A percentile compares a stretch with the other conserved stretches of the same genome.
phyloP scores from a whole-genome alignment of 2,113 vertebrate genomes.

The Bubo blakistoni region DNA sequence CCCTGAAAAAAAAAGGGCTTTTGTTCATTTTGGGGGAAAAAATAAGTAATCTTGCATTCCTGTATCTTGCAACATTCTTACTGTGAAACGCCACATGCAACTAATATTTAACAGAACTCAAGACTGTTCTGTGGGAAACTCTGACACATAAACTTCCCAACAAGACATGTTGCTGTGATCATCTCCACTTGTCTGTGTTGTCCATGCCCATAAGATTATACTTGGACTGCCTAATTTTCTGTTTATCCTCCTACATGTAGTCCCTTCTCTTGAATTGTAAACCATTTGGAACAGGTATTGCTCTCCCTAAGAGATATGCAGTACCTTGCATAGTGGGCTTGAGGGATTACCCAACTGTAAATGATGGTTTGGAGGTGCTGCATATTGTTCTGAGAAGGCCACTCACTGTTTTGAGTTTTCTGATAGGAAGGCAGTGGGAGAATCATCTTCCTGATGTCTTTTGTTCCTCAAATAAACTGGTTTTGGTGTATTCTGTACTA shows the following conservation, averaged over 20 bases:
- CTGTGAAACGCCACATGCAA: not conserved
- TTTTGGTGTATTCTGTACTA: not conserved
- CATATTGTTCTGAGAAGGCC: not conserved
- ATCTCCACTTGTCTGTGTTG: not conserved
- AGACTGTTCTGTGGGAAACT: not conserved
- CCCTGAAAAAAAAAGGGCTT: not conserved
- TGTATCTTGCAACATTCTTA: not conserved
- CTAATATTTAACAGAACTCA: not conserved
- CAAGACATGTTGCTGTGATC: not conserved
- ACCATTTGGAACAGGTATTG: not conserved
- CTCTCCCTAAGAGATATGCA: not conserved
- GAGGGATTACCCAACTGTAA: not conserved
- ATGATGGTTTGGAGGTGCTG: not conserved
- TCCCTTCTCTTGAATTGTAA: not conserved
- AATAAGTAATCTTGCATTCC: not conserved
- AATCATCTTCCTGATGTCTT: not conserved
- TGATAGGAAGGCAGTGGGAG: not conserved
- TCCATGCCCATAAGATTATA: not conserved
- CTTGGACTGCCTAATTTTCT: not conserved
- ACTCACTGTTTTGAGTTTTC: not conserved
- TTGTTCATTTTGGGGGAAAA: not conserved
- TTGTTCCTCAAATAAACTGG: not conserved
- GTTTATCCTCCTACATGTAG: not conserved
- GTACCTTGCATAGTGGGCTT: not conserved
- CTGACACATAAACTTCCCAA: not conserved